Evolutionary conservation across 1,140 invertebrate species (phyloP).

Genomic region (Steinernema khuongi): DNA sequence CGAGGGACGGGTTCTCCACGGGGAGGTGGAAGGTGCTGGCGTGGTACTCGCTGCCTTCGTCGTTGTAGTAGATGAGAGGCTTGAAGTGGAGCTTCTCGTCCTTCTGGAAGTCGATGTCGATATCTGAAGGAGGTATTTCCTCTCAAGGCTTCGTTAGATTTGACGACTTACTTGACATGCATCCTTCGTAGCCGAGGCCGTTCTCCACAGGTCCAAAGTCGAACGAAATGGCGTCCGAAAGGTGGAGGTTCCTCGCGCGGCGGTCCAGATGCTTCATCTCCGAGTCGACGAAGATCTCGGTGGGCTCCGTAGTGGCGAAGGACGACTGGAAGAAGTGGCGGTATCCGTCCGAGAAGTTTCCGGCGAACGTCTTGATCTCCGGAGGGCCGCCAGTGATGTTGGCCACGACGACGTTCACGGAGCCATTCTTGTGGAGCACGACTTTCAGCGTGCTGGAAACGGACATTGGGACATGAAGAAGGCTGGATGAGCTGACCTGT

Average conservation of each 20-base stretch:
- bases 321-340: conserved; percentile 41
- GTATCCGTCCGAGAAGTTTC: conserved; percentile 40
- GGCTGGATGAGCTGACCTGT: conserved; percentile 21
- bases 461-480: conserved; percentile 12
- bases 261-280: conserved; percentile 29
- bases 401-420: conserved; percentile 22
- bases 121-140: conserved; percentile 28
- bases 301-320: conserved; percentile 15
- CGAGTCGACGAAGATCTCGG: conserved; percentile 33
- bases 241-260: conserved; percentile 19
- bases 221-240: conserved; percentile 39
- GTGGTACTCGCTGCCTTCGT: conserved; percentile 16
- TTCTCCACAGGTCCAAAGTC: conserved; percentile 40
- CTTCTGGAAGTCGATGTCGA: conserved; percentile 40
- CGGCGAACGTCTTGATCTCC: conserved; percentile 12
- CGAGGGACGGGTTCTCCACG: background rate
- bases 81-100: conserved; percentile 35
- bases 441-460: conserved; percentile 29
- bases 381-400: background rate
- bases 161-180: conserved; percentile 39
- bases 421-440: conserved; percentile 29
- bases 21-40: conserved; percentile 12
- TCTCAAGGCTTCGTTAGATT: background rate
- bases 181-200: conserved; percentile 23
- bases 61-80: conserved; percentile 34